Base-by-base conservation (phyloP, 1,140 invertebrate species). In the Drosophila lacertosa region DNA sequence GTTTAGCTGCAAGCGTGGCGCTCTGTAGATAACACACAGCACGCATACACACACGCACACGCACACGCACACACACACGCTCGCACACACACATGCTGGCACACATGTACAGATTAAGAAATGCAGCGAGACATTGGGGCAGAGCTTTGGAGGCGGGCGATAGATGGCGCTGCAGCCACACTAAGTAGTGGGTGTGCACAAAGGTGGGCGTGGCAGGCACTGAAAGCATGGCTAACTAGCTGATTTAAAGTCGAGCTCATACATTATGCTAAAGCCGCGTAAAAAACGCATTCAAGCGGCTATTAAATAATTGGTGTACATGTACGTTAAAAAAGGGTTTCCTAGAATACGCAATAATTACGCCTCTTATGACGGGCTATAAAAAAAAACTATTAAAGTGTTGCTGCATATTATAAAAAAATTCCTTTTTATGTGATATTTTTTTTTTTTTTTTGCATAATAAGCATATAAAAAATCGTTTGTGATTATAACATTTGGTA, bases 1-100 rank as follows among this genome's bases (percentile, higher is more conserved):
- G 81, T 86, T 86, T 86, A 86, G 81, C 79, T 88, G 82, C 69
- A 65, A 88, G 81, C 74, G 74, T 86, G 81, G 81, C 82, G 77
- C 80, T 77, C 57, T 81, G 60, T 57, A 84, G 81, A 84, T 84
- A 84, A 83, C 81, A 73, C 48, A 75, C 26, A 53, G 44, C 63
- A 51, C 55, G 45, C 53, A 58, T 33, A 40, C 44, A 50, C 42
- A 15, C 33, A 10, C 22, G 39, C 29, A 47, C 42, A n/a, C 20
- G 2, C 33, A 18, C 42, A 13, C 16, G 13, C 29, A 24, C 29
- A 18, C 15, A 32, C 33, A 48, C 42, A 9, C 35, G 6, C n/a
- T n/a, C n/a, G n/a, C n/a, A n/a, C n/a, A n/a, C n/a, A n/a, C n/a
- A n/a, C n/a, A n/a, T n/a, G n/a, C n/a, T n/a, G n/a, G n/a, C n/a